Percentiles rank a stretch among this genome's conserved stretches.
Conservation (phyloP, 2,888 invertebrate genomes). For the Hydrotaea diabolus region DNA sequence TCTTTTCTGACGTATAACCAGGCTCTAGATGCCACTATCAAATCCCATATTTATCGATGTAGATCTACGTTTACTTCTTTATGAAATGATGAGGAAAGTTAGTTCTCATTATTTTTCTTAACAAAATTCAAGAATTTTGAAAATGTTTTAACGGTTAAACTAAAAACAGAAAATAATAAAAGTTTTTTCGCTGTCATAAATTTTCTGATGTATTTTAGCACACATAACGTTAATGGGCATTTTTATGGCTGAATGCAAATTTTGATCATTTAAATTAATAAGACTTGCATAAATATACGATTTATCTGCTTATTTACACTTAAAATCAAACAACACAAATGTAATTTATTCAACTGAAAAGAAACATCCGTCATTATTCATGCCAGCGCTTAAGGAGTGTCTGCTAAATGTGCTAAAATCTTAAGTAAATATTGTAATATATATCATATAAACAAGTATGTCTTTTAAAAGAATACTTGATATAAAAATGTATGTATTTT, state of each 20-base stretch:
- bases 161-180: not conserved
- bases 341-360: not conserved
- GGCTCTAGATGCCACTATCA: too few species aligned
- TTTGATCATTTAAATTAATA: not conserved
- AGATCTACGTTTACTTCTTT: too few species aligned
- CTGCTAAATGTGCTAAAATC: conserved; percentile 26
- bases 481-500: too few species aligned
- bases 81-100: too few species aligned
- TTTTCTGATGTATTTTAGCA: not conserved
- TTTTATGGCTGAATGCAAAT: not conserved
- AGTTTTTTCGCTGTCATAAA: not conserved
- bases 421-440: conserved; percentile 17
- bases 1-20: too few species aligned
- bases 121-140: too few species aligned
- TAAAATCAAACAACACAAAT: not conserved
- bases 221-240: not conserved
- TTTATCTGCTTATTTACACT: not conserved
- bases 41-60: too few species aligned
- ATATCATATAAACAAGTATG: not conserved
- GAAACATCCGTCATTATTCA: conserved; percentile 3
- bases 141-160: too few species aligned
- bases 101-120: too few species aligned
- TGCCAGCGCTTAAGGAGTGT: not conserved
- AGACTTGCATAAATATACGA: not conserved
- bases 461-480: too few species aligned